Base-by-base conservation (phyloP, 2,888 invertebrate genomes). In the Hirtodrosophila alboralis region DNA sequence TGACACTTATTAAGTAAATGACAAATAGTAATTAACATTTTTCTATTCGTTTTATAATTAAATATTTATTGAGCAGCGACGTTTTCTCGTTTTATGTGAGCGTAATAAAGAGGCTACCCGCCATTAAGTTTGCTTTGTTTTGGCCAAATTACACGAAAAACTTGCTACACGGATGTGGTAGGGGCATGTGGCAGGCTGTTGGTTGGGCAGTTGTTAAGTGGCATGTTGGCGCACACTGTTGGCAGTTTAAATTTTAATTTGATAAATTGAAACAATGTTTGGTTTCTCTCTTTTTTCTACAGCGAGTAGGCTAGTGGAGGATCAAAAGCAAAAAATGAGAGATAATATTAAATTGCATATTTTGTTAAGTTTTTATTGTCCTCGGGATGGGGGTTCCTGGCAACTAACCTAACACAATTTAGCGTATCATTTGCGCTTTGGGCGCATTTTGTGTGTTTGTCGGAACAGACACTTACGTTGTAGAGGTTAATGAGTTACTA, bases 1-100 rank as follows among this genome's bases (percentile, higher is more conserved):
- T 26, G 21, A n/a, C 34, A 47, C 61, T 59, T 58, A 62, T 73
- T 62, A 67, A 53, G 48, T 41, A 67, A 79, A 65, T 80, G 65
- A 75, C 72, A 75, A 77, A 75, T 69, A 58, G 59, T 69, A 75
- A 72, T 72, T 72, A 64, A 53, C 41, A 40, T 61, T 54, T 52
- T 54, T 63, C 48, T 61, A 45, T 67, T 62, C 44, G 45, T 40
- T 64, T 54, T 61, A 62, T 80, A 85, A 78, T 80, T 76, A 84
- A 84, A 84, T 83, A 85, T 84, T 84, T 84, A 85, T 80, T 74
- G 80, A 70, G 76, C 61, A 64, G 53, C 27, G 38, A 45, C 49
- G 34, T 12, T 47, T 30, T 61, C 30, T 44, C 47, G 47, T 45
- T 64, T 61, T 48, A 66, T 56, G 44, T 44, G 28, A 47, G 36